Percentiles rank a stretch among this genome's conserved stretches.
These are phyloP conservation scores for Phrynocephalus vlangalii DNA, from an alignment of 2,797 vertebrate species.

Conservation along the genomic window DNA sequence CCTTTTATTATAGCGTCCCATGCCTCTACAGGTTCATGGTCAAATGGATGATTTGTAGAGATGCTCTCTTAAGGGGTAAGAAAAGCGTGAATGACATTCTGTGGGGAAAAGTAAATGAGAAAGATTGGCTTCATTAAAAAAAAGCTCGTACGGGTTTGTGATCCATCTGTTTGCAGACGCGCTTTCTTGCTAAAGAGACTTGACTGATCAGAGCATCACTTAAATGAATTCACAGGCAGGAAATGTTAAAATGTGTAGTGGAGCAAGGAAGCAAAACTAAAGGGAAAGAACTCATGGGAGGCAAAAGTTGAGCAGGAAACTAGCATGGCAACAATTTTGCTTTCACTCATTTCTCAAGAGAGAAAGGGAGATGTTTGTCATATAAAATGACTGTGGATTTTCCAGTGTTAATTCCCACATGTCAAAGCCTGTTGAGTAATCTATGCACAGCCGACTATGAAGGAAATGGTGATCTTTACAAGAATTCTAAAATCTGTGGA, in stretches of 20 bases:
- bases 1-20: constrained; percentile 65
- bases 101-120: constrained; percentile 71
- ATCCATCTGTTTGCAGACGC: constrained; percentile 69
- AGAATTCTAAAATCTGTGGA: background rate
- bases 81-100: constrained; percentile 66
- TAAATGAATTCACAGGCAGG: constrained; percentile 56
- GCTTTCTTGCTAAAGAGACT: constrained; percentile 59
- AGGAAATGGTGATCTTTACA: background rate
- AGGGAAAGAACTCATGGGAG: background rate
- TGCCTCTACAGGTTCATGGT: constrained; percentile 58
- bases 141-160: constrained; percentile 64
- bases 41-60: constrained; percentile 71
- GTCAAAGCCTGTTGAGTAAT: constrained; percentile 8
- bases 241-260: constrained; percentile 55
- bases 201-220: constrained; percentile 52
- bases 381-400: constrained; percentile 1
- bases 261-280: constrained; percentile 10
- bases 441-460: too few relatives aligned
- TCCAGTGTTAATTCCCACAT: constrained; percentile 22
- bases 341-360: background rate
- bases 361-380: background rate
- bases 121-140: constrained; percentile 68
- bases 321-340: constrained; percentile 13
- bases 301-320: constrained; percentile 44
- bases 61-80: constrained; percentile 53